phyloP scores from a whole-genome alignment of 2,113 vertebrate species.

The Gadus macrocephalus region DNA sequence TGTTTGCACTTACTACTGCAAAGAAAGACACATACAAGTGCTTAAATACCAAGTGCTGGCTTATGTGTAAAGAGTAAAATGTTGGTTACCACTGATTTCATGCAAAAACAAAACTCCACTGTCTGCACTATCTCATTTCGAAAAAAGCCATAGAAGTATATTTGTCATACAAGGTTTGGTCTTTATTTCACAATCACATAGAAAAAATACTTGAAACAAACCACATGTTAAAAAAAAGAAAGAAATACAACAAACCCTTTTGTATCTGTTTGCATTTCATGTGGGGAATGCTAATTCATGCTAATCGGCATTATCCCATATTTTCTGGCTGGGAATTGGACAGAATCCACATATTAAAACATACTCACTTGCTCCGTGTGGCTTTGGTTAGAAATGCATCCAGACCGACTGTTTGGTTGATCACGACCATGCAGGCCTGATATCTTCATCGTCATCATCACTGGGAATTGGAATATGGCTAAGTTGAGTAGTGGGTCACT shows the following conservation, averaged over 20 bases:
- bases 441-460: neutral
- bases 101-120: too few species aligned
- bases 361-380: neutral
- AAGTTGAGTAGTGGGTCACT: too few species aligned
- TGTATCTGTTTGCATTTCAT: neutral
- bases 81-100: too few species aligned
- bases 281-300: neutral
- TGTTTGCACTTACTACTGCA: too few species aligned
- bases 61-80: too few species aligned
- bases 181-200: too few species aligned
- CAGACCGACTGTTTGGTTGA: neutral
- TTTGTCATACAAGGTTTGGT: too few species aligned
- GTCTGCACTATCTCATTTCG: too few species aligned
- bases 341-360: conserved; percentile 18
- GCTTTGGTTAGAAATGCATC: neutral
- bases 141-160: too few species aligned
- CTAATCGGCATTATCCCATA: neutral
- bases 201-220: neutral
- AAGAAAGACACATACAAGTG: too few species aligned
- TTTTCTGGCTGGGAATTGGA: conserved; percentile 1
- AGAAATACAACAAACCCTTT: neutral
- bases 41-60: too few species aligned
- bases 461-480: too few species aligned
- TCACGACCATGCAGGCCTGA: neutral
- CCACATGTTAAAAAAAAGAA: neutral